These are phyloP conservation scores for Crossaster papposus DNA, from an alignment of 53 echinoderm and acorn worm genomes.

Conservation along the genomic window DNA sequence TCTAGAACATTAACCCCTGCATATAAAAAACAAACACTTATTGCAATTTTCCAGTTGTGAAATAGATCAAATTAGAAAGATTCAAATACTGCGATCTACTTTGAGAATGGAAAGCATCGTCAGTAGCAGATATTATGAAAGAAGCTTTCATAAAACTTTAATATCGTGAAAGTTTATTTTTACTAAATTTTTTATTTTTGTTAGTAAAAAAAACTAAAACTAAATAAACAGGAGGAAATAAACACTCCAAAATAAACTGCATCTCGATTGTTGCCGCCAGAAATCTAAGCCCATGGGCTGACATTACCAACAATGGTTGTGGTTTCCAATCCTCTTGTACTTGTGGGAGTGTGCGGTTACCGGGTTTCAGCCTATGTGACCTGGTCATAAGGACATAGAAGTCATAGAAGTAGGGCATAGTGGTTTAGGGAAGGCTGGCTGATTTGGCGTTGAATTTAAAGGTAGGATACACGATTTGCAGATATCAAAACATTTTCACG, in stretches of 20 bases:
- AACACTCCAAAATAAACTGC: background rate
- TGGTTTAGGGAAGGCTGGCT: background rate
- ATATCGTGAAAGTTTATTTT: background rate
- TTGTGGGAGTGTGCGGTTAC: background rate
- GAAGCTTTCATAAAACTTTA: no score
- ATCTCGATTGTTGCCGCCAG: background rate
- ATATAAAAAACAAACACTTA: background rate
- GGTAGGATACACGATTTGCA: no score
- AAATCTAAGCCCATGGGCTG: background rate
- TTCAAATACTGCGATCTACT: no score
- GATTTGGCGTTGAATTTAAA: background rate
- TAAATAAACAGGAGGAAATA: background rate
- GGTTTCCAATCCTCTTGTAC: background rate
- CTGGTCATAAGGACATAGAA: background rate
- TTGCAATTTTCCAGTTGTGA: background rate
- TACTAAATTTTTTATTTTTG: background rate
- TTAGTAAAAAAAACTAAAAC: background rate
- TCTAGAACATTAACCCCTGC: background rate
- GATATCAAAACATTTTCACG: no score
- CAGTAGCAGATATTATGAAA: no score
- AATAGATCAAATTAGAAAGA: no score
- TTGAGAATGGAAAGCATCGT: no score
- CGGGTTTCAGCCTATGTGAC: background rate
- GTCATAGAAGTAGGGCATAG: background rate
- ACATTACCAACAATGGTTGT: background rate